Base-by-base conservation (phyloP, 2,797 vertebrate species). In the Tokudaia muenninki region DNA sequence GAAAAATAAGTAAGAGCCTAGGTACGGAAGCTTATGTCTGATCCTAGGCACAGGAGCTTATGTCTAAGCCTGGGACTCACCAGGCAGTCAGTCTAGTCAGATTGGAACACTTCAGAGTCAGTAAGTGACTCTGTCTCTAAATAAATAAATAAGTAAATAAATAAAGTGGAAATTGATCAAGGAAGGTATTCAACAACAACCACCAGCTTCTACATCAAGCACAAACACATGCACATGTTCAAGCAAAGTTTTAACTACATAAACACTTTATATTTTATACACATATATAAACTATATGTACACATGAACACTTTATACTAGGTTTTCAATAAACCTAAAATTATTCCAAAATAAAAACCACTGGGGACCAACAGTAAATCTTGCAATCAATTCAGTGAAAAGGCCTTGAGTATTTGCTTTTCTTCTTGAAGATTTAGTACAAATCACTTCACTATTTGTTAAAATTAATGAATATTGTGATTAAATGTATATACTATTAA, bases 391-490 rank as follows among this genome's bases (percentile, higher is more conserved):
- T 74, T 94, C 24, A 88, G 7, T 84, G 29, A 72, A 95, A 97
- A 92, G 89, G 86, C 55, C 21, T 79, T 72, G 90, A 88, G 92
- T 82, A 7, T 2, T 44, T 92, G 29, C 79, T 93, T 94, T 93
- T 86, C 37, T 65, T 87, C 87, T 82, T 93, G 90, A 96, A 94
- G 24, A 26, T 41, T 92, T 67, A 95, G 21, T 74, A 81, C 3
- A 92, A 87, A 75, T 84, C 34, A 94, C 34, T 97, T 93, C 31
- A 70, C n/a, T 83, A 72, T 87, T 94, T 96, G 34, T 97, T 92
- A 94, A 90, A 97, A 88, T 88, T 93, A 96, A 92, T 3, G 91
- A 92, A 88, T 80, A 94, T 24, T 2, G 67, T 34, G 47, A 79
- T 70, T 92, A 96, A 90, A 95, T 72, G 24, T 7, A 93, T 7